Base-by-base conservation (phyloP, 2,888 invertebrate genomes). In the Panzeria rudis region DNA sequence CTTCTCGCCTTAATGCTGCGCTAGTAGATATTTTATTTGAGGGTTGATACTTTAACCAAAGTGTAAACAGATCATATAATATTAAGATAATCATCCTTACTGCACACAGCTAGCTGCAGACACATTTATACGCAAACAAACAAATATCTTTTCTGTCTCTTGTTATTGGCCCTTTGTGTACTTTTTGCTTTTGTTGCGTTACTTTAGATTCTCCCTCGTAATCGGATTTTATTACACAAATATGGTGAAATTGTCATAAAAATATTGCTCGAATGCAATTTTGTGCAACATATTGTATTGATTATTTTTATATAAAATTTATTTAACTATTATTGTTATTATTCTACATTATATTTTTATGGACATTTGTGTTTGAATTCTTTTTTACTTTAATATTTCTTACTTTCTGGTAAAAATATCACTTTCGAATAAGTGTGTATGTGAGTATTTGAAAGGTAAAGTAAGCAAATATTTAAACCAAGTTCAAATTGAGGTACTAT, bases 21-120 rank as follows among this genome's bases (percentile, higher is more conserved):
- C 9, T 15, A n/a, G 66, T 52, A 6, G 50, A 29, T 69, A 44
- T 44, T 35, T 72, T 64, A 69, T 76, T 56, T 23, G 47, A 52
- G 79, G 73, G 79, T 79, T 79, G 69, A 29, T 72, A 66, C 54
- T 72, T 66, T 80, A 80, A 80, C 76, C 72, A 59, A 71, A 85
- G 76, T 68, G 87, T 77, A 87, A 86, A 87, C 85, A 84, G 85
- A 86, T 87, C 86, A 86, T 76, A 68, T 61, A 54, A 77, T 83
- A 85, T 85, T 84, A 86, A 85, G 83, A 81, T 81, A 68, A 85
- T 87, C 86, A 87, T 81, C 82, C 83, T 52, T 68, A 72, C 11
- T 52, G 73, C 83, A 83, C 41, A 71, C 73, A 77, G 64, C 15
- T 69, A 77, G 64, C 25, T 38, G 66, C 50, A 54, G 71, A 17